A percentile compares a stretch with the other conserved stretches of the same genome.
Conservation (phyloP, 2,113 vertebrate species). For the Neodon shergylaensis region DNA sequence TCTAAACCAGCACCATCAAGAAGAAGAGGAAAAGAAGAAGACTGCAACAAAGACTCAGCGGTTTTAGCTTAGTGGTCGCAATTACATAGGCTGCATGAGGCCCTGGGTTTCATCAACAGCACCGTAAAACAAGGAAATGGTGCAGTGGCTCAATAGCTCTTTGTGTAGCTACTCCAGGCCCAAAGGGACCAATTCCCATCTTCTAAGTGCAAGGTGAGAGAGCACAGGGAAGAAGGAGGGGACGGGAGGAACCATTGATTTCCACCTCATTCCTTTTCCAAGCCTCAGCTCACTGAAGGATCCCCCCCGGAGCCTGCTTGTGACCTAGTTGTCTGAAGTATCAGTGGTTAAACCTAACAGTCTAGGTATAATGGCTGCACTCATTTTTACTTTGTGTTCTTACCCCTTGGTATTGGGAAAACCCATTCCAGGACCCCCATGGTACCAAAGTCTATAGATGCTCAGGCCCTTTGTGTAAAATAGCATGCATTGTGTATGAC, state of each 20-base stretch:
- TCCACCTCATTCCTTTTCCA: neutral
- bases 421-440: neutral
- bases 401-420: neutral
- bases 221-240: neutral
- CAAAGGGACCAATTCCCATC: neutral
- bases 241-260: neutral
- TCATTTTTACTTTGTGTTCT: neutral
- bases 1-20: neutral
- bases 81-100: neutral
- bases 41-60: neutral
- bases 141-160: neutral
- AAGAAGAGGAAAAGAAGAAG: neutral
- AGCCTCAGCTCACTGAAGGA: neutral
- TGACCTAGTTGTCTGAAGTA: neutral
- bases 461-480: neutral
- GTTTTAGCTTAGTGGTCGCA: neutral
- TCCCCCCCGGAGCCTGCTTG: neutral
- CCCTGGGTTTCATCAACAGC: neutral
- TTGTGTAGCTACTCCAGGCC: neutral
- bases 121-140: neutral
- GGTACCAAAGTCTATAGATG: neutral
- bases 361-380: neutral
- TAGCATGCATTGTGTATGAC: neutral
- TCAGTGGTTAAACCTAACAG: neutral
- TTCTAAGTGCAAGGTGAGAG: neutral